phyloP scores from a whole-genome alignment of 2,797 vertebrate genomes.

The Pipistrellus kuhlii region DNA sequence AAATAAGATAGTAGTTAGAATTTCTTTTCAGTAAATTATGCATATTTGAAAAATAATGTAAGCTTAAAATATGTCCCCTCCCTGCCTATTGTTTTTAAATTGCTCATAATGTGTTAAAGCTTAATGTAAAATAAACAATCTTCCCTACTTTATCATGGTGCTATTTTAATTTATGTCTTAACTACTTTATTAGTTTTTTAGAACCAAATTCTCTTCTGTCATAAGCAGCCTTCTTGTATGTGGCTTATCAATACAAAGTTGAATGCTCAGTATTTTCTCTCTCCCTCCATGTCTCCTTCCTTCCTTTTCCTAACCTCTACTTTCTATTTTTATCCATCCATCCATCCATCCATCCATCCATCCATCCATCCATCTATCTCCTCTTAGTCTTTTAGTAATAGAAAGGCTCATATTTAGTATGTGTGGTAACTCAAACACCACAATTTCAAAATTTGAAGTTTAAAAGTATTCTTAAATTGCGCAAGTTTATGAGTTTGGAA shows the following conservation, averaged over 20 bases:
- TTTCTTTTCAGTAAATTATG: constrained; percentile 45
- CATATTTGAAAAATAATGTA: constrained; percentile 4
- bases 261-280: constrained; percentile 23
- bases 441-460: constrained; percentile 31
- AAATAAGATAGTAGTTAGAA: not conserved
- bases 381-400: not conserved
- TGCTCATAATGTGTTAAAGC: not conserved
- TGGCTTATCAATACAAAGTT: not conserved
- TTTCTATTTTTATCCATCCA: not conserved
- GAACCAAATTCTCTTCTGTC: constrained; percentile 6
- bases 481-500: not conserved
- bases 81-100: not conserved
- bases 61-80: not conserved
- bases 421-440: not conserved
- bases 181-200: not conserved
- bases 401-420: not conserved
- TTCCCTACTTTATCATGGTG: not conserved
- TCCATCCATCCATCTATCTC: not conserved
- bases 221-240: not conserved
- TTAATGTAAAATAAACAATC: not conserved
- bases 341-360: not conserved
- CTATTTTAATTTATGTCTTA: not conserved
- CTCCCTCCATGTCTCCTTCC: not conserved
- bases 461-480: constrained; percentile 25
- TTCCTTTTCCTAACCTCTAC: not conserved